Base-by-base conservation (phyloP, 2,888 invertebrate species). In the Euphydryas editha region DNA sequence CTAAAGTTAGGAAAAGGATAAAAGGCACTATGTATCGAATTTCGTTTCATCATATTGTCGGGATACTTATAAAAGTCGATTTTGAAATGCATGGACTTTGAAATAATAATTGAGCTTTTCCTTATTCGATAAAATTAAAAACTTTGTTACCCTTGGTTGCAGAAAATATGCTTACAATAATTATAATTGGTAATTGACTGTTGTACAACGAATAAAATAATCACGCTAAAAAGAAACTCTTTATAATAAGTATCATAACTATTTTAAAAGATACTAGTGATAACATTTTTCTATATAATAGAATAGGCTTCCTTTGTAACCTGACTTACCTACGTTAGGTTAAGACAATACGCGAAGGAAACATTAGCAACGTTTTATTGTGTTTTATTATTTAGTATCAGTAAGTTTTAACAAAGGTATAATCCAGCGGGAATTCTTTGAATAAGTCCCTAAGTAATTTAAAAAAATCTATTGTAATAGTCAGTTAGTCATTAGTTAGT, bases 1-100 rank as follows among this genome's bases (percentile, higher is more conserved):
- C 78, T 72, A 75, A 76, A 78, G 72, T 74, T 79, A 82, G 77
- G 73, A 62, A 59, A 59, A 59, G 39, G 24, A 62, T 36, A 17
- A 42, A 47, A 59, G 13, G 51, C 15, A 21, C 21, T 15, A 15
- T 49, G 15, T 18, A 8, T 47, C 10, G 15, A 49, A 21, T 15
- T n/a, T n/a, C n/a, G n/a, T n/a, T n/a, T n/a, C n/a, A n/a, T n/a
- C n/a, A n/a, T n/a, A n/a, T n/a, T n/a, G n/a, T n/a, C n/a, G n/a
- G n/a, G n/a, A n/a, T 15, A 13, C 11, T 39, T 39, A 39, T 13
- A 4, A 39, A 13, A 10, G 2, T 13, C 2, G 4, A 10, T 39
- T 13, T 2, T 39, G n/a, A n/a, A n/a, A 13, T 39, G 39, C 10
- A 39, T 39, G 4, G 11, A 24, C 6, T 24, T 24, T 2, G 4